Conservation (phyloP, 2,888 invertebrate species). For the Ophioninae sp. region DNA sequence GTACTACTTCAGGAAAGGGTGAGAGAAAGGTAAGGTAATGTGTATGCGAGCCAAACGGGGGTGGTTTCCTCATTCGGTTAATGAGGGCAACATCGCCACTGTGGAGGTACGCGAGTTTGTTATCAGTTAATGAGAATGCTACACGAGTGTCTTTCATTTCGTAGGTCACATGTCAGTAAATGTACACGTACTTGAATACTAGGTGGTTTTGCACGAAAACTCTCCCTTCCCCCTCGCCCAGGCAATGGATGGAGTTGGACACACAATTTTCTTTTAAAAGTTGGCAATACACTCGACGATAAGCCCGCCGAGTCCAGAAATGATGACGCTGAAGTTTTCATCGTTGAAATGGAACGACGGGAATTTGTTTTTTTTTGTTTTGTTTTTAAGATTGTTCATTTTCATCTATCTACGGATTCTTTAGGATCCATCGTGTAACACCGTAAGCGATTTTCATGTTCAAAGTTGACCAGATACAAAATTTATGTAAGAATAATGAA, state of each 20-base stretch:
- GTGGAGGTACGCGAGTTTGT: neutral
- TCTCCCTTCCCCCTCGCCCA: neutral
- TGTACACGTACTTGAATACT: no score
- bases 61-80: neutral
- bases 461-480: no score
- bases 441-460: no score
- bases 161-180: neutral
- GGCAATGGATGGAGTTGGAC: neutral
- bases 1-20: neutral
- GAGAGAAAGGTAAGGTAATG: neutral
- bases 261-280: neutral
- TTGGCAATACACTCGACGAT: neutral
- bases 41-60: neutral
- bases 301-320: neutral
- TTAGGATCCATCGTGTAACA: no score
- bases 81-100: neutral
- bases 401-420: no score
- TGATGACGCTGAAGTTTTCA: no score
- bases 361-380: no score
- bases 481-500: no score
- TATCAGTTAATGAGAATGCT: neutral
- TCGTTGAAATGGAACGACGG: no score
- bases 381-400: no score
- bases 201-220: neutral
- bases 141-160: neutral